phyloP scores from a whole-genome alignment of 2,797 vertebrate genomes.

The Poeciliopsis gracilis region DNA sequence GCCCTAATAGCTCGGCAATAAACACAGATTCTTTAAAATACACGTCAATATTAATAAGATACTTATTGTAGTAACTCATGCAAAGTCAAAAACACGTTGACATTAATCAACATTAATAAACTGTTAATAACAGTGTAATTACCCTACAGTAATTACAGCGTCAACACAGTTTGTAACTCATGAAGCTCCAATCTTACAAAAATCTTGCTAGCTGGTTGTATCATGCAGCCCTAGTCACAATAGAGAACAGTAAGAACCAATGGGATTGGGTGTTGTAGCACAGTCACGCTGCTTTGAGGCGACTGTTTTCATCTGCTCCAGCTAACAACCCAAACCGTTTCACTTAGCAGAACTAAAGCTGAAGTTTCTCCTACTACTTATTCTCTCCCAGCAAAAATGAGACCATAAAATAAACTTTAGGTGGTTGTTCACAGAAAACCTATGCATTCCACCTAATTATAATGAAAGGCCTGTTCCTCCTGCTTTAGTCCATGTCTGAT shows the following conservation, averaged over 20 bases:
- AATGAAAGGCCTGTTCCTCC: constrained; percentile 55
- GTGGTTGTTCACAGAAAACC: constrained; percentile 37
- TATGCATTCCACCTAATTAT: constrained; percentile 60
- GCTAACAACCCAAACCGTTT: neutral
- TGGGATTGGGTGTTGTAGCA: neutral
- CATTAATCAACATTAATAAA: too few relatives aligned
- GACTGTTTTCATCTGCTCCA: constrained; percentile 31
- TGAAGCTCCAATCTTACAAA: neutral
- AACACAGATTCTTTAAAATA: too few relatives aligned
- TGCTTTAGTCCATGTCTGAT: constrained; percentile 56
- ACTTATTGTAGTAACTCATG: too few relatives aligned
- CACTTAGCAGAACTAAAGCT: constrained; percentile 11
- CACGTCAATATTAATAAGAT: too few relatives aligned
- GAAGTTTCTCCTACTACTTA: constrained; percentile 18
- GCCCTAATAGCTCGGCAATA: too few relatives aligned
- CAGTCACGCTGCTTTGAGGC: neutral
- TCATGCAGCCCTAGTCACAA: neutral
- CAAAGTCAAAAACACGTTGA: too few relatives aligned
- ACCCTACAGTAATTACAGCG: neutral
- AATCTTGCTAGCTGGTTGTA: neutral
- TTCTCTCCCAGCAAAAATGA: constrained; percentile 23
- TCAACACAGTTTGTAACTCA: neutral
- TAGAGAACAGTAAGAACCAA: neutral
- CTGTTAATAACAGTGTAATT: too few relatives aligned
- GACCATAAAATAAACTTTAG: constrained; percentile 44